phyloP scores from a whole-genome alignment of 2,113 vertebrate genomes.

The Nothobranchius kuhntae region DNA sequence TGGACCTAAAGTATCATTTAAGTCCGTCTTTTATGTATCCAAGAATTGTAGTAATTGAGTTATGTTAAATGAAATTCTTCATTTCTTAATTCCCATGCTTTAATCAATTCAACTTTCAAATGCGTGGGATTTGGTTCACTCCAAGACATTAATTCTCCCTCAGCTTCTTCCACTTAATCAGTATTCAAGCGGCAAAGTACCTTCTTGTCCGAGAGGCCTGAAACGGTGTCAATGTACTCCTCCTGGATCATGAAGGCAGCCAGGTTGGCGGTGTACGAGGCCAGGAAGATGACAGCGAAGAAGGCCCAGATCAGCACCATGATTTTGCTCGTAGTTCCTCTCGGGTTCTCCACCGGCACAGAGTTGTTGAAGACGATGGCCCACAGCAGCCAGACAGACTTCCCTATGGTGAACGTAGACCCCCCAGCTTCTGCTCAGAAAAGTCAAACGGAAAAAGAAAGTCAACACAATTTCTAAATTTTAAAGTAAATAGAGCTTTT shows the following conservation, averaged over 20 bases:
- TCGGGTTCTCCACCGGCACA: constrained; percentile 93
- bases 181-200: constrained; percentile 65
- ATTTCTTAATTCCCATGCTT: constrained; percentile 56
- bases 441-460: constrained; percentile 5
- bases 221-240: constrained; percentile 94
- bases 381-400: constrained; percentile 90
- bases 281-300: constrained; percentile 96
- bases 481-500: constrained; percentile 5
- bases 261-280: constrained; percentile 95
- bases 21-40: constrained; percentile 35
- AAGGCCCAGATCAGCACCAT: constrained; percentile 98
- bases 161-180: constrained; percentile 43
- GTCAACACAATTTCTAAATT: constrained; percentile 5
- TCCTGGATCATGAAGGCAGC: constrained; percentile 98
- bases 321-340: constrained; percentile 95
- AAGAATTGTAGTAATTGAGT: constrained; percentile 52
- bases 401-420: constrained; percentile 92
- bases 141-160: constrained; percentile 58
- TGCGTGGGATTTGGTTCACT: constrained; percentile 50
- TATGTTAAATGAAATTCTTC: constrained; percentile 56
- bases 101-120: constrained; percentile 65
- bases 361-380: constrained; percentile 97
- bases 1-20: constrained; percentile 51
- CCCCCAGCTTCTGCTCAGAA: constrained; percentile 79
- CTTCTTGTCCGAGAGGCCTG: constrained; percentile 94